phyloP scores from a whole-genome alignment of 1,140 invertebrate species.

The Drosophila persimilis region DNA sequence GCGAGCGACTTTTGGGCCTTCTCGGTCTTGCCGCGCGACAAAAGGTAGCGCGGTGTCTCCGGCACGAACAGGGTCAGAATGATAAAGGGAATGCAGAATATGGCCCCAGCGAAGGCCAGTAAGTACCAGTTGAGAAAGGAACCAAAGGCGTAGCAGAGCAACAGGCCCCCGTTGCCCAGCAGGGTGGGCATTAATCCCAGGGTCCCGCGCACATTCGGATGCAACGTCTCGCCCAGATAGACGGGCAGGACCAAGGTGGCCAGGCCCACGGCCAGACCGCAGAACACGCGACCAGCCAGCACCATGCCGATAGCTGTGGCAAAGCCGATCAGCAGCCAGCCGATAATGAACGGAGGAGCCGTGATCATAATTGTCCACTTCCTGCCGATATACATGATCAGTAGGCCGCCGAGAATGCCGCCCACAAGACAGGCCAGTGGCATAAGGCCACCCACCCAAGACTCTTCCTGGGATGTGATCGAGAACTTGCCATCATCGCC shows the following conservation, averaged over 20 bases:
- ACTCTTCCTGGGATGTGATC: slow-evolving; percentile 87
- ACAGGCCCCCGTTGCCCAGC: slow-evolving; percentile 93
- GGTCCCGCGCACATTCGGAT: slow-evolving; percentile 94
- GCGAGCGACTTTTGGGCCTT: slow-evolving; percentile 89
- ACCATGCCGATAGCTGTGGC: slow-evolving; percentile 88
- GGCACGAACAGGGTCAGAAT: slow-evolving; percentile 92
- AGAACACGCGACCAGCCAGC: slow-evolving; percentile 87
- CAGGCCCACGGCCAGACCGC: slow-evolving; percentile 93
- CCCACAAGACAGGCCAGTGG: slow-evolving; percentile 93
- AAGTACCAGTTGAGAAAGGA: slow-evolving; percentile 91
- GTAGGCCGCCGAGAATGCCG: slow-evolving; percentile 91
- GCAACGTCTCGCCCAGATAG: slow-evolving; percentile 96
- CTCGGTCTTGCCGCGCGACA: slow-evolving; percentile 89
- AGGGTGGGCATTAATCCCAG: slow-evolving; percentile 94
- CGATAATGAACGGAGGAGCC: slow-evolving; percentile 91
- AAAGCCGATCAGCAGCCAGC: slow-evolving; percentile 91
- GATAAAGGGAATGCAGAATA: slow-evolving; percentile 91
- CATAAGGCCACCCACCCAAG: slow-evolving; percentile 96
- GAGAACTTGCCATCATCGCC: slow-evolving; percentile 85
- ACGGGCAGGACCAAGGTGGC: slow-evolving; percentile 93
- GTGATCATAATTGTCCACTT: slow-evolving; percentile 91
- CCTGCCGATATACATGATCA: slow-evolving; percentile 93
- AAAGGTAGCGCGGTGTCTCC: slow-evolving; percentile 95
- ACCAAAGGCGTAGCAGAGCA: slow-evolving; percentile 90
- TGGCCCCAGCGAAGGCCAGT: slow-evolving; percentile 90